A percentile compares a stretch with the other conserved stretches of the same genome.
phyloP scores from a whole-genome alignment of 2,888 invertebrate genomes.

The Sinelater perroti region DNA sequence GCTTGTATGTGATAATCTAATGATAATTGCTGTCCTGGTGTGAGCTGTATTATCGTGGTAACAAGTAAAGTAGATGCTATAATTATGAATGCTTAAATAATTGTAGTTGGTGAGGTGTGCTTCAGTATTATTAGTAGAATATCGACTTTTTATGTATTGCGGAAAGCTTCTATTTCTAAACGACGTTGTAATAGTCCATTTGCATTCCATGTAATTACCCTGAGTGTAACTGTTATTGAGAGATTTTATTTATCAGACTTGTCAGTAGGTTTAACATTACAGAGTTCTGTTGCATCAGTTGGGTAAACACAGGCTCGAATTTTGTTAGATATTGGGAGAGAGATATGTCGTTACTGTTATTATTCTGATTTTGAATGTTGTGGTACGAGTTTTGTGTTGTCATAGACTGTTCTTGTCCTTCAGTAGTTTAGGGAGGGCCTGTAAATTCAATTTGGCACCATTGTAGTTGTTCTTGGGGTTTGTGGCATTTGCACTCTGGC shows the following conservation, averaged over 20 bases:
- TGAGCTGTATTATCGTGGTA: slow-evolving; percentile 32
- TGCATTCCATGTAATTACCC: slow-evolving; percentile 4
- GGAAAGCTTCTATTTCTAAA: slow-evolving; percentile 5
- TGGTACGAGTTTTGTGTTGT: slow-evolving; percentile 1
- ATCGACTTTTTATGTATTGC: slow-evolving; percentile 21
- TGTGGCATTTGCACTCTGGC: background rate
- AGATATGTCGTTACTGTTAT: slow-evolving; percentile 4
- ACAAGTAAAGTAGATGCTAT: no score
- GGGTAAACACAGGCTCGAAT: background rate
- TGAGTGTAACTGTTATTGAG: slow-evolving; percentile 3
- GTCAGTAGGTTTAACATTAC: slow-evolving; percentile 5
- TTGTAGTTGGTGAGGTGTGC: no score
- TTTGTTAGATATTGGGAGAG: background rate
- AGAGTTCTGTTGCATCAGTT: slow-evolving; percentile 1
- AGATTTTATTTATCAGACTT: slow-evolving; percentile 9
- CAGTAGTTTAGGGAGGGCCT: background rate
- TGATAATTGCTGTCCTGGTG: slow-evolving; percentile 33
- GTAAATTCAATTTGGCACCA: background rate
- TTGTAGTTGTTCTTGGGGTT: background rate
- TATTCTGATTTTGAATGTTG: background rate
- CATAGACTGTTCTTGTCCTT: background rate
- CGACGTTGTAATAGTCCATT: slow-evolving; percentile 5
- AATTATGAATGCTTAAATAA: no score
- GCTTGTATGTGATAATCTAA: slow-evolving; percentile 28
- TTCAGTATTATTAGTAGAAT: slow-evolving; percentile 34